Conservation (phyloP, 2,113 vertebrate species). For the Clarias magur region DNA sequence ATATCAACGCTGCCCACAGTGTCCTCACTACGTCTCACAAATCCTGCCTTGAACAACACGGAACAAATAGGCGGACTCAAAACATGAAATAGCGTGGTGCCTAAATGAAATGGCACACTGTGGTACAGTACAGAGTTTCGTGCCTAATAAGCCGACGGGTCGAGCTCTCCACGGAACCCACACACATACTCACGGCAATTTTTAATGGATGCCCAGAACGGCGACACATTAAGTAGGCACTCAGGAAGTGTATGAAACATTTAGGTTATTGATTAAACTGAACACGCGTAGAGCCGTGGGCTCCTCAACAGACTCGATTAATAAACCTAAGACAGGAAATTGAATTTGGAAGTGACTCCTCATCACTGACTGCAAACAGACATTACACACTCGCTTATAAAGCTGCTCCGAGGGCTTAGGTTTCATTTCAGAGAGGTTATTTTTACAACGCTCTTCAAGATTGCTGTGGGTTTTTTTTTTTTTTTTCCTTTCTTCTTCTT, state of each 20-base stretch:
- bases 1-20: background rate
- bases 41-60: background rate
- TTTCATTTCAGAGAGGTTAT: constrained; percentile 40
- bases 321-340: constrained; percentile 50
- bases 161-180: constrained; percentile 34
- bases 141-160: constrained; percentile 27
- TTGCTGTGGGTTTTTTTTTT: background rate
- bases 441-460: constrained; percentile 36
- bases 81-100: background rate
- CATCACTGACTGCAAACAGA: constrained; percentile 43
- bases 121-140: background rate
- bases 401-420: constrained; percentile 12
- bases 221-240: constrained; percentile 57
- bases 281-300: constrained; percentile 34
- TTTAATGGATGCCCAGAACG: constrained; percentile 54
- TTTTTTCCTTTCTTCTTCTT: background rate
- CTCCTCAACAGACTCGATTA: constrained; percentile 50
- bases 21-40: background rate
- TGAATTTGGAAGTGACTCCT: constrained; percentile 51
- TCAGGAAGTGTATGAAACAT: constrained; percentile 47
- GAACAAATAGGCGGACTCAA: background rate
- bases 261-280: constrained; percentile 51
- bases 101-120: background rate
- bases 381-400: constrained; percentile 43
- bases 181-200: constrained; percentile 26